These are phyloP conservation scores for Melopsittacus undulatus DNA, from an alignment of 2,797 vertebrate genomes.

Conservation along the genomic window DNA sequence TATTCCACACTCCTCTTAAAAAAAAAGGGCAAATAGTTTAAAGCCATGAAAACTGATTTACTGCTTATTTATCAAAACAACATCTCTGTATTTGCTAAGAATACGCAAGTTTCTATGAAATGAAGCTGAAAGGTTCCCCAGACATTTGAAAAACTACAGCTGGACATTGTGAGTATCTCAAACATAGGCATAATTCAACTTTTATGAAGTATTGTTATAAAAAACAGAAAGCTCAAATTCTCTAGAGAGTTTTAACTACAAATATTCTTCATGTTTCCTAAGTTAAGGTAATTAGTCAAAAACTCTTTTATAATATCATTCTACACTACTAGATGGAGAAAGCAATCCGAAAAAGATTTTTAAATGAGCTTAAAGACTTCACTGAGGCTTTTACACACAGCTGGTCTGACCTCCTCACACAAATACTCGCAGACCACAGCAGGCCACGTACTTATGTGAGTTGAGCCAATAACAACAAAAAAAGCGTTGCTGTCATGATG, in stretches of 20 bases:
- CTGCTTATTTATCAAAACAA: neutral
- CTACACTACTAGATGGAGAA: constrained; percentile 7
- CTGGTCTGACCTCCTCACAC: constrained; percentile 16
- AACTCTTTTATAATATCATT: neutral
- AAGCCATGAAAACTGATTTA: neutral
- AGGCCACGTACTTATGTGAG: neutral
- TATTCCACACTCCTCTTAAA: constrained; percentile 93
- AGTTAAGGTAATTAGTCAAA: neutral
- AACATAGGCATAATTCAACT: neutral
- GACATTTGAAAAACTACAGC: neutral
- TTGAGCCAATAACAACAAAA: constrained; percentile 9
- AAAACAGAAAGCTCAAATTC: neutral
- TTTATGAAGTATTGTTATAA: neutral
- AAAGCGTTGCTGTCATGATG: neutral
- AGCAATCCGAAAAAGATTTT: constrained; percentile 16
- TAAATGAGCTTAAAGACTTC: neutral
- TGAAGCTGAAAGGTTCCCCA: neutral
- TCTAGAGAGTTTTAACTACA: neutral
- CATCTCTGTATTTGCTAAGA: neutral
- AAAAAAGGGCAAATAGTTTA: constrained; percentile 62
- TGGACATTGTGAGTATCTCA: neutral
- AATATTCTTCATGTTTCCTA: neutral
- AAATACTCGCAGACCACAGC: neutral
- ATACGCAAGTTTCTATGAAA: neutral
- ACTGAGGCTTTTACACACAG: neutral